Evolutionary conservation across 2,888 invertebrate genomes (phyloP).

Genomic region (Caenorhabditis sp.): DNA sequence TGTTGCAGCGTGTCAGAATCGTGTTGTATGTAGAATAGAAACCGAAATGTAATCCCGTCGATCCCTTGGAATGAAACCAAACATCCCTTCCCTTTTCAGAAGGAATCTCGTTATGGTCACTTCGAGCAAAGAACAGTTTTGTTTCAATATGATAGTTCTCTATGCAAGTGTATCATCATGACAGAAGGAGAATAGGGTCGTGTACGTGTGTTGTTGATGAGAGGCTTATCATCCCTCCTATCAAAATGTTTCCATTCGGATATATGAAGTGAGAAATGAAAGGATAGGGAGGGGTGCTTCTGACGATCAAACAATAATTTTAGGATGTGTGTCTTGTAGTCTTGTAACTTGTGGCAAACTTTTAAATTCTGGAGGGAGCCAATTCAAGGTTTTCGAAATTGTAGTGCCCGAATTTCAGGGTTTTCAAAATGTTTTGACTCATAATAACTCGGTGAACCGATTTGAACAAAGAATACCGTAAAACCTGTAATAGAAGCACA

Average conservation of each 20-base stretch:
- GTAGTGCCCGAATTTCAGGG: too few species aligned
- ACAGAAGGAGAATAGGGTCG: conserved; percentile 8
- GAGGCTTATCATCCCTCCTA: conserved; percentile 36
- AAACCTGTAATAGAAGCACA: too few species aligned
- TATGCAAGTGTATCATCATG: conserved; percentile 44
- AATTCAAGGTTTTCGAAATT: too few species aligned
- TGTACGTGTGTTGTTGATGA: conserved; percentile 33
- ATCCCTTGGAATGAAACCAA: conserved; percentile 28
- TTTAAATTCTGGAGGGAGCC: too few species aligned
- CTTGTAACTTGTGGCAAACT: neutral
- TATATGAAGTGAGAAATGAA: too few species aligned
- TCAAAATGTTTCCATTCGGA: conserved; percentile 51
- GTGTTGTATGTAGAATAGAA: neutral
- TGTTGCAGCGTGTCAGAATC: neutral
- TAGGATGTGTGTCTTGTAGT: neutral
- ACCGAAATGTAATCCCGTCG: conserved; percentile 6
- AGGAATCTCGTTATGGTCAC: conserved; percentile 24
- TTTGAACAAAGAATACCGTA: too few species aligned
- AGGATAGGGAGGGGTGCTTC: neutral
- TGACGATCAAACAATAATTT: conserved; percentile 17
- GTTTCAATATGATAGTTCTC: conserved; percentile 52
- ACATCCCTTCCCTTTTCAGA: conserved; percentile 32
- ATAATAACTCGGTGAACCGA: too few species aligned
- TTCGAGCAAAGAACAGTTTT: conserved; percentile 53
- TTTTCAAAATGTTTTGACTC: too few species aligned